Percentiles rank a stretch among this genome's conserved stretches.
These are phyloP conservation scores for Atta texana DNA, from an alignment of 1,140 invertebrate species.

Conservation along the genomic window DNA sequence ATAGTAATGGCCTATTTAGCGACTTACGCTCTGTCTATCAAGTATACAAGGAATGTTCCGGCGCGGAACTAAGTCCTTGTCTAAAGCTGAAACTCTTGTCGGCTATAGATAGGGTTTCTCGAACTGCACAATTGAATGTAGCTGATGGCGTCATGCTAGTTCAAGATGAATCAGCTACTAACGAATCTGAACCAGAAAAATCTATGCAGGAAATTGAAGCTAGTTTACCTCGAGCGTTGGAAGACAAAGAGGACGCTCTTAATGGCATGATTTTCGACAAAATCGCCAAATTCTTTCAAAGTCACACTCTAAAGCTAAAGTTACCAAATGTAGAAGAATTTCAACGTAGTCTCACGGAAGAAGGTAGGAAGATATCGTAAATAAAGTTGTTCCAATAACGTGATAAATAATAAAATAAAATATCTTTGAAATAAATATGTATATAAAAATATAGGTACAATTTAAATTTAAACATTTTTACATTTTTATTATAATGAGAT, in stretches of 20 bases:
- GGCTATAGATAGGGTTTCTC: conserved; percentile 90
- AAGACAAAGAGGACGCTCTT: conserved; percentile 90
- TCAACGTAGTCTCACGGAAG: conserved; percentile 87
- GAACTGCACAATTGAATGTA: conserved; percentile 88
- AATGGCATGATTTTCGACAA: conserved; percentile 92
- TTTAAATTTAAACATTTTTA: not conserved
- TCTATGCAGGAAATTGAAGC: conserved; percentile 89
- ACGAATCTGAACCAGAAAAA: conserved; percentile 82
- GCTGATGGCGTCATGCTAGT: conserved; percentile 91
- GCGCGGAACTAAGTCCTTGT: conserved; percentile 90
- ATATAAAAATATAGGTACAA: not conserved
- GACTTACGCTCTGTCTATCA: conserved; percentile 87
- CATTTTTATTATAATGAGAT: not conserved
- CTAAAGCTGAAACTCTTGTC: conserved; percentile 92
- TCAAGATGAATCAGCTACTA: conserved; percentile 86
- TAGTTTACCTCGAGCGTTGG: conserved; percentile 89
- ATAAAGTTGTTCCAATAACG: not conserved
- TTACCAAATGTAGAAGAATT: conserved; percentile 89
- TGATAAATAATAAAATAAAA: not conserved
- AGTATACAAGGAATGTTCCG: conserved; percentile 92
- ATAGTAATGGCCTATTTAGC: conserved; percentile 83
- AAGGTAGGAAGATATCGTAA: conserved; percentile 79
- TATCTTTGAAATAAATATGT: not conserved
- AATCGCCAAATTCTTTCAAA: conserved; percentile 90
- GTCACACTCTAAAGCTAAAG: conserved; percentile 92